Percentiles rank a stretch among this genome's conserved stretches.
Conservation (phyloP, 2,888 invertebrate genomes). For the Dryobotodes eremita region DNA sequence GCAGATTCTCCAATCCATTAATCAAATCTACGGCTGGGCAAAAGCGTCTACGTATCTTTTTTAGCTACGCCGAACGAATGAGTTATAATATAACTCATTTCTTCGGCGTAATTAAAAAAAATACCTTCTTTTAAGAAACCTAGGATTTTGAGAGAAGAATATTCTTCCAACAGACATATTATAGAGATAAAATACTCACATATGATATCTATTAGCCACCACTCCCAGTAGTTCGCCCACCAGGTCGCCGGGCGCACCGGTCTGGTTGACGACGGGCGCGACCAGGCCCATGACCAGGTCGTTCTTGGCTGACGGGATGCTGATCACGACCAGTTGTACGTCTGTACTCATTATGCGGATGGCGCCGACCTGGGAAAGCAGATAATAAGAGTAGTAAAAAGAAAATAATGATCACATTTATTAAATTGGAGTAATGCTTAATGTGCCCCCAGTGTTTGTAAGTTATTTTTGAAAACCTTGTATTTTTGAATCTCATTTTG, state of each 20-base stretch:
- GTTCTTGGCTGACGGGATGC: conserved; percentile 95
- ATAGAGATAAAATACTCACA: conserved; percentile 91
- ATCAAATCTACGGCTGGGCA: too few species aligned
- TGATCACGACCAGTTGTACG: conserved; percentile 97
- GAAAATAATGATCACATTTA: neutral
- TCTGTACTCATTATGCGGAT: conserved; percentile 96
- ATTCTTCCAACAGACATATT: too few species aligned
- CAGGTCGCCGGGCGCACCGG: conserved; percentile 89
- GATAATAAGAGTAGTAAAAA: neutral
- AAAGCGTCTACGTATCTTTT: too few species aligned
- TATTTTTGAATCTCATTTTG: too few species aligned
- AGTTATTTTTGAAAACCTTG: too few species aligned
- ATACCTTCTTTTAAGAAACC: too few species aligned
- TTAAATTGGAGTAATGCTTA: neutral
- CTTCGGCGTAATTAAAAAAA: too few species aligned
- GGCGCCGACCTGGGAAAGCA: conserved; percentile 93
- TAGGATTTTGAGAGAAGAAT: too few species aligned
- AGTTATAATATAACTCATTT: too few species aligned
- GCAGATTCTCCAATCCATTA: too few species aligned
- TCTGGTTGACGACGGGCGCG: conserved; percentile 70
- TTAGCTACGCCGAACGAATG: too few species aligned
- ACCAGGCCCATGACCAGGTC: conserved; percentile 96
- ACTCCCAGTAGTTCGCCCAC: conserved; percentile 97
- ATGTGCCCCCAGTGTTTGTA: too few species aligned
- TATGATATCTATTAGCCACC: conserved; percentile 93